Base-by-base conservation (phyloP, 2,797 vertebrate species). In the Simalia tracyae region DNA sequence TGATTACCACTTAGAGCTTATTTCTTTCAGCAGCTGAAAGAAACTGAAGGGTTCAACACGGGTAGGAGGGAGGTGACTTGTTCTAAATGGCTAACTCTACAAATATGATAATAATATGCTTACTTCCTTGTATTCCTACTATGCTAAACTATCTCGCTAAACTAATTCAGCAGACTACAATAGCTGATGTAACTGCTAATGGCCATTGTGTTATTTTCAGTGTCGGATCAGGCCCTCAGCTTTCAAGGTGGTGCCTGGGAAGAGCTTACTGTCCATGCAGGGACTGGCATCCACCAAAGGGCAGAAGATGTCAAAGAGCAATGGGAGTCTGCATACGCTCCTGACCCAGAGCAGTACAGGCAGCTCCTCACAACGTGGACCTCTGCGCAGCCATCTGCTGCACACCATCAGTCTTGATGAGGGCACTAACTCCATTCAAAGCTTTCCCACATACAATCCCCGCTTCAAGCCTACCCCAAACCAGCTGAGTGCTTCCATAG, bases 221-320 rank as follows among this genome's bases (percentile, higher is more conserved):
- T 98, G 98, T 93, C 98, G 98, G 56, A 98, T 98, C 90, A 98
- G 99, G 92, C 98, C 99, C 0, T 99, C 99, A 0, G 98, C 99
- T 81, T 99, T 99, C 97, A 99, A 99, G 96, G 98, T 97, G 0
- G 98, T 98, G 17, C 97, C 98, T 0, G 98, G 98, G n/a, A 99
- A 99, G 96, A 98, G 98, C 95, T 98, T 99, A 96, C 98, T 98
- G 95, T 99, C 99, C 94, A 98, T 99, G 98, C 99, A 99, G 95
- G 98, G 99, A 94, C 97, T 99, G 92, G 99, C 98, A 17, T 98
- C 97, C 0, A 97, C 98, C 93, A 98, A 99, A 95, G 97, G 97
- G 5, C 98, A 99, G 93, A 99, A 99, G 59, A 87, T 99, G 61
- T 98, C 98, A 72, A 98, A 99, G 97, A 98, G 98, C 98, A 91